Evolutionary conservation across 1,140 invertebrate species (phyloP).

Genomic region (Solenopsis invicta): DNA sequence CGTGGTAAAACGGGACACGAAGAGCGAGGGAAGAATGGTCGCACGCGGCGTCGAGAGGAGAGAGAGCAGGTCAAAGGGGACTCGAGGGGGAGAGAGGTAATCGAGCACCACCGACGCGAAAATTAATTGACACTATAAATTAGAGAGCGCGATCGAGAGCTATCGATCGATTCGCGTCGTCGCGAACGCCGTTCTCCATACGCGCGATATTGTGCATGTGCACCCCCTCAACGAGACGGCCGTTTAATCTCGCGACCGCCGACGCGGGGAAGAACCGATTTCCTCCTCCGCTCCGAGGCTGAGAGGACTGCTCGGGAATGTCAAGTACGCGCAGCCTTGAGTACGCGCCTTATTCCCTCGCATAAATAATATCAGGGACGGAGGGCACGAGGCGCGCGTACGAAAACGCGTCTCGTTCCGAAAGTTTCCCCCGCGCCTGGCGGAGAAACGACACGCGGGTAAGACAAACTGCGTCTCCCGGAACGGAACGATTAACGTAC

Average conservation of each 20-base stretch:
- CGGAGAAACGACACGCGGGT: neutral
- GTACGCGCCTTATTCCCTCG: slow-evolving; percentile 50
- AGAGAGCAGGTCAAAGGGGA: slow-evolving; percentile 43
- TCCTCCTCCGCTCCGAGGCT: neutral
- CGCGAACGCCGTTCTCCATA: slow-evolving; percentile 43
- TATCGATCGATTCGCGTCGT: slow-evolving; percentile 61
- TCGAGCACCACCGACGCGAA: slow-evolving; percentile 64
- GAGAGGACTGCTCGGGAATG: slow-evolving; percentile 37
- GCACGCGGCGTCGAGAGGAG: slow-evolving; percentile 1
- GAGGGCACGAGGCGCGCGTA: neutral
- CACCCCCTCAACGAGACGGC: slow-evolving; percentile 50
- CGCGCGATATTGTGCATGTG: slow-evolving; percentile 54
- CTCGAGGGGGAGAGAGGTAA: slow-evolving; percentile 22
- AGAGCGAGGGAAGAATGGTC: slow-evolving; percentile 52
- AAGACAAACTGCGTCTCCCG: slow-evolving; percentile 27
- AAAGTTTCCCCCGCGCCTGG: slow-evolving; percentile 25
- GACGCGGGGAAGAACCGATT: slow-evolving; percentile 26
- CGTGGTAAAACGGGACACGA: slow-evolving; percentile 25
- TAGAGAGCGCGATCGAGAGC: slow-evolving; percentile 82
- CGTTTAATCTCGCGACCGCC: slow-evolving; percentile 55
- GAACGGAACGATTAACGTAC: slow-evolving; percentile 36
- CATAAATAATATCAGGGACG: slow-evolving; percentile 51
- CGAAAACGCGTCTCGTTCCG: slow-evolving; percentile 23
- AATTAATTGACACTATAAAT: slow-evolving; percentile 87
- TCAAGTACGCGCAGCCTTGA: slow-evolving; percentile 55